phyloP scores from a whole-genome alignment of 2,888 invertebrate species.

The Leistus spinibarbis region DNA sequence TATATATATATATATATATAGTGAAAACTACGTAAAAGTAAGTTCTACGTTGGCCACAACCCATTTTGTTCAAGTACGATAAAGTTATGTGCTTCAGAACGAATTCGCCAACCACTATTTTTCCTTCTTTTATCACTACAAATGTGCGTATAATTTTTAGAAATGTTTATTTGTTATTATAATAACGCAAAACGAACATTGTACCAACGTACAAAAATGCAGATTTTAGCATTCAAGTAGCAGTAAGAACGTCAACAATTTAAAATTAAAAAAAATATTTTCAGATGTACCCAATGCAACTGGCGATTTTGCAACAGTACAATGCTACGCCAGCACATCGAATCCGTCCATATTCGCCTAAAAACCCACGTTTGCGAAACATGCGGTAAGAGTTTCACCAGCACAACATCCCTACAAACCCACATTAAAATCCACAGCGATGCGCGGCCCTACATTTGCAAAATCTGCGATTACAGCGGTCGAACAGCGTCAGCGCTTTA shows the following conservation, averaged over 20 bases:
- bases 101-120: no score
- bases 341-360: constrained; percentile 49
- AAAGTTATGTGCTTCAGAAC: no score
- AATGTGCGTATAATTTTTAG: no score
- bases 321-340: constrained; percentile 47
- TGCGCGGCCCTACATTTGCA: constrained; percentile 48
- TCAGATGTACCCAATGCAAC: constrained; percentile 47
- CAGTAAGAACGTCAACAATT: neutral
- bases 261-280: constrained; percentile 6
- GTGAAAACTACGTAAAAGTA: no score
- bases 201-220: no score
- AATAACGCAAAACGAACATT: no score
- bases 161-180: no score
- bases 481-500: constrained; percentile 51
- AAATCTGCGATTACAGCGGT: constrained; percentile 49
- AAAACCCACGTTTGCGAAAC: constrained; percentile 50
- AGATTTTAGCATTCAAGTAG: no score
- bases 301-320: constrained; percentile 47
- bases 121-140: no score
- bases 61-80: no score
- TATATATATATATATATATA: no score
- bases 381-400: constrained; percentile 50
- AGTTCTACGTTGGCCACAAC: no score
- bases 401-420: constrained; percentile 47
- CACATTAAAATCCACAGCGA: constrained; percentile 50